Conservation (phyloP, 2,113 vertebrate genomes). For the Trinectes maculatus region DNA sequence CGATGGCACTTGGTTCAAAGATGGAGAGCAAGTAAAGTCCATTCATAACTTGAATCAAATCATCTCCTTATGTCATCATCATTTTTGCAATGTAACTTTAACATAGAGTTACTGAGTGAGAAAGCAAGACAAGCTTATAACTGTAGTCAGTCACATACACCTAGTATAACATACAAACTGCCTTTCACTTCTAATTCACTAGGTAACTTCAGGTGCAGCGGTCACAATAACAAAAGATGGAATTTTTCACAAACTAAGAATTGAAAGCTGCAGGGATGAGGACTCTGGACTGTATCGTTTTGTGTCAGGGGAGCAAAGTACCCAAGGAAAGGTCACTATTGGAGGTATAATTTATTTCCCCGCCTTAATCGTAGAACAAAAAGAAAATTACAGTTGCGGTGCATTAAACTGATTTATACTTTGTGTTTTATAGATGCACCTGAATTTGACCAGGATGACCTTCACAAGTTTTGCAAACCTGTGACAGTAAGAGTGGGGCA, state of each 20-base stretch:
- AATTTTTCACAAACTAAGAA: constrained; percentile 74
- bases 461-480: constrained; percentile 82
- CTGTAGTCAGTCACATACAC: too few relatives aligned
- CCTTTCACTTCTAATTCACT: constrained; percentile 8
- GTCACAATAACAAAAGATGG: constrained; percentile 76
- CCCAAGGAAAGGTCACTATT: constrained; percentile 73
- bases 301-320: constrained; percentile 70
- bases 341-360: constrained; percentile 64
- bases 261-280: constrained; percentile 71
- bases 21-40: constrained; percentile 81
- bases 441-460: constrained; percentile 80
- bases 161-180: too few relatives aligned
- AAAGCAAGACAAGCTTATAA: neutral
- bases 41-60: neutral
- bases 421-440: constrained; percentile 80
- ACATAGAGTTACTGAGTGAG: neutral
- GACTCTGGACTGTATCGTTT: constrained; percentile 84
- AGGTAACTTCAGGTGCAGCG: constrained; percentile 78
- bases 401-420: constrained; percentile 12
- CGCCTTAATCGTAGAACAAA: neutral
- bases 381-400: neutral
- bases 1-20: constrained; percentile 83
- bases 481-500: constrained; percentile 86
- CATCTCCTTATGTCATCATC: neutral
- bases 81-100: neutral